phyloP scores from a whole-genome alignment of 2,113 vertebrate genomes.

The Polypterus bichir region DNA sequence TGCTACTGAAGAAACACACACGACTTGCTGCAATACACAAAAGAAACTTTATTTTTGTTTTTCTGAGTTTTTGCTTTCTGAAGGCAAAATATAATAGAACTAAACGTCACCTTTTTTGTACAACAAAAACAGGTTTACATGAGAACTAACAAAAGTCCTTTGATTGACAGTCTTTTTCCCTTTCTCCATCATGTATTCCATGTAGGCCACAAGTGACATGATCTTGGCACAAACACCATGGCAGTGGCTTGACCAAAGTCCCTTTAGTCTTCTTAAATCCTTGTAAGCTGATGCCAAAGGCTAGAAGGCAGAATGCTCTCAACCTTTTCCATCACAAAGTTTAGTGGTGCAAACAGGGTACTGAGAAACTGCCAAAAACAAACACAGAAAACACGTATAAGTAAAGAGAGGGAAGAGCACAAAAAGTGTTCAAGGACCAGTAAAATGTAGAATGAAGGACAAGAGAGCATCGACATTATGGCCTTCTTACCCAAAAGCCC shows the following conservation, averaged over 20 bases:
- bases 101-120: constrained; percentile 74
- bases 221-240: constrained; percentile 59
- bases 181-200: constrained; percentile 54
- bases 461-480: no score
- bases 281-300: constrained; percentile 94
- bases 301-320: constrained; percentile 95
- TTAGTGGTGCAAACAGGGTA: constrained; percentile 91
- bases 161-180: constrained; percentile 21
- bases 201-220: constrained; percentile 36
- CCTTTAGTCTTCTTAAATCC: constrained; percentile 53
- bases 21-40: constrained; percentile 75
- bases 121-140: constrained; percentile 78
- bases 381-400: constrained; percentile 18
- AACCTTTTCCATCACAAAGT: constrained; percentile 98
- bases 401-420: background rate
- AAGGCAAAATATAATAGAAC: constrained; percentile 74
- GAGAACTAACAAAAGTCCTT: constrained; percentile 55
- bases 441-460: no score
- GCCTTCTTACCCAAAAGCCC: no score
- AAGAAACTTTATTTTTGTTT: constrained; percentile 71
- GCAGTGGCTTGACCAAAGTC: constrained; percentile 27
- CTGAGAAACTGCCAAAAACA: constrained; percentile 78
- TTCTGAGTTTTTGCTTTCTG: constrained; percentile 55
- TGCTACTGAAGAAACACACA: constrained; percentile 10
- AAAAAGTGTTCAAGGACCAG: no score